phyloP scores from a whole-genome alignment of 2,888 invertebrate species.

The Drosophila ustulata region DNA sequence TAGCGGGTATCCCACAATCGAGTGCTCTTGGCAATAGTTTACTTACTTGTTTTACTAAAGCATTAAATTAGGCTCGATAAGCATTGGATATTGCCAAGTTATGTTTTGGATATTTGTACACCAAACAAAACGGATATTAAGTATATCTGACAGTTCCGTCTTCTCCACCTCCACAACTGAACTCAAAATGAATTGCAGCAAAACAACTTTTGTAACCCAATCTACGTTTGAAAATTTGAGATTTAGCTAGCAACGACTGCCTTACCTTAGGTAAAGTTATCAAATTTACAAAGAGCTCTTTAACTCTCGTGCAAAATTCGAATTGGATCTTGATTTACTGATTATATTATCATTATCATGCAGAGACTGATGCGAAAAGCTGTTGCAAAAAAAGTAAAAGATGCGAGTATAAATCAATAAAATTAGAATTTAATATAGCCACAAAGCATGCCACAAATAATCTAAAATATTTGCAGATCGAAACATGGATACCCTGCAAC shows the following conservation, averaged over 20 bases:
- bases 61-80: too few relatives aligned
- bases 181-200: neutral
- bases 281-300: neutral
- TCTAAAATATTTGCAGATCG: neutral
- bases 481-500: neutral
- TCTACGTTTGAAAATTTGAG: conserved; percentile 15
- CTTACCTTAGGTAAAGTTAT: neutral
- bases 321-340: conserved; percentile 19
- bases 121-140: too few relatives aligned
- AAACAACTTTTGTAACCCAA: neutral
- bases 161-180: neutral
- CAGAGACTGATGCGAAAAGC: conserved; percentile 47
- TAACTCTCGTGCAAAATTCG: conserved; percentile 2
- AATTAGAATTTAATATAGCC: conserved; percentile 75
- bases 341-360: conserved; percentile 61
- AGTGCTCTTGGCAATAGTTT: too few relatives aligned
- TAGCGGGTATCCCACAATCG: too few relatives aligned
- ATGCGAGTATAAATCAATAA: conserved; percentile 67
- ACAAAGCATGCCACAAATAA: conserved; percentile 41
- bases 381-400: conserved; percentile 47
- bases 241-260: neutral
- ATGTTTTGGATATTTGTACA: too few relatives aligned
- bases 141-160: too few relatives aligned
- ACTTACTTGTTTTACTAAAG: too few relatives aligned
- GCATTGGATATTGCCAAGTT: too few relatives aligned